Evolutionary conservation across 2,113 vertebrate genomes (phyloP).

Genomic region (Dicentrarchus labrax): DNA sequence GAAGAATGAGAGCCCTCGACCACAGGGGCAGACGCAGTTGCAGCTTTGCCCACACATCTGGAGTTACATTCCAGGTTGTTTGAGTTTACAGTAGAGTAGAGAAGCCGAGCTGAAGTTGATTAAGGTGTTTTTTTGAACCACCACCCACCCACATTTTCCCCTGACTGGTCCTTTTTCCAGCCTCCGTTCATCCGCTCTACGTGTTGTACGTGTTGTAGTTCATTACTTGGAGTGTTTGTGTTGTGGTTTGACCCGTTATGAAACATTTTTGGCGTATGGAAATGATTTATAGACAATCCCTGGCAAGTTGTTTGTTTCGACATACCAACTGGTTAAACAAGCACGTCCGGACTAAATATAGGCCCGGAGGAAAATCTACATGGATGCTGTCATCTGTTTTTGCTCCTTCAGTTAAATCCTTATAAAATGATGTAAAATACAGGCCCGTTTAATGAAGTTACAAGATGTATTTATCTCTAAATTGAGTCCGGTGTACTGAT

Average conservation of each 20-base stretch:
- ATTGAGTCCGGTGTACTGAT: neutral
- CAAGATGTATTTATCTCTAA: neutral
- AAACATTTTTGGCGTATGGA: constrained; percentile 62
- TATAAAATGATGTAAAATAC: constrained; percentile 22
- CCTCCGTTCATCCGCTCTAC: neutral
- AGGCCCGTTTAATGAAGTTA: constrained; percentile 25
- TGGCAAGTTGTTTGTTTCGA: constrained; percentile 63
- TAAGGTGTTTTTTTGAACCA: constrained; percentile 50
- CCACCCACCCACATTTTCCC: constrained; percentile 28
- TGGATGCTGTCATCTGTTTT: constrained; percentile 37
- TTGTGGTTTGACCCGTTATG: constrained; percentile 49
- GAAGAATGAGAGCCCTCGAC: constrained; percentile 48
- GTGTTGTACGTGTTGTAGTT: neutral
- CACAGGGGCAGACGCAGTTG: constrained; percentile 50
- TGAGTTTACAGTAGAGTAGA: constrained; percentile 55
- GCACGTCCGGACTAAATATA: constrained; percentile 72
- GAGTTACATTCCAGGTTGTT: constrained; percentile 65
- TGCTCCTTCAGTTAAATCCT: constrained; percentile 8
- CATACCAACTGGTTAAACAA: constrained; percentile 67
- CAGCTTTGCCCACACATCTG: constrained; percentile 70
- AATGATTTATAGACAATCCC: constrained; percentile 69
- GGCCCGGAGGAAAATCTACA: constrained; percentile 35
- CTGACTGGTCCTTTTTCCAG: constrained; percentile 13
- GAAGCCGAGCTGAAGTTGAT: constrained; percentile 30
- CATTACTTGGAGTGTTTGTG: constrained; percentile 33